Percentiles rank a stretch among this genome's conserved stretches.
Evolutionary conservation across 2,888 invertebrate genomes (phyloP).

Genomic region (Drosophila neonasuta): DNA sequence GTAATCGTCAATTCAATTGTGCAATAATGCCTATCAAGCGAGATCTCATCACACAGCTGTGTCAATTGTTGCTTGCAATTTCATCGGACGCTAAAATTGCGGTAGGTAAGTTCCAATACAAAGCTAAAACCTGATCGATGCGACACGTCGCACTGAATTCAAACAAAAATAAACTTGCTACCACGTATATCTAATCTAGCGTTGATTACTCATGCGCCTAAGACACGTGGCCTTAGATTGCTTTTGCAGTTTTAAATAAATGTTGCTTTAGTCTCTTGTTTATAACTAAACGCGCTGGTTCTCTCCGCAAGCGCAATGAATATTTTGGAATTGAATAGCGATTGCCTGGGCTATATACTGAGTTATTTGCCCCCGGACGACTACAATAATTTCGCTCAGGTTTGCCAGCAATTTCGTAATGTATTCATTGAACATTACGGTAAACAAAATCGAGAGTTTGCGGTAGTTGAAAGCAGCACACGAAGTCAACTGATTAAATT

Average conservation of each 20-base stretch:
- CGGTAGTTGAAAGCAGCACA: constrained; percentile 16
- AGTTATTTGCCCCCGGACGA: constrained; percentile 34
- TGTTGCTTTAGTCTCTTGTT: constrained; percentile 35
- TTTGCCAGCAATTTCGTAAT: constrained; percentile 55
- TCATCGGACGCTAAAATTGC: constrained; percentile 20
- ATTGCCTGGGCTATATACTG: constrained; percentile 52
- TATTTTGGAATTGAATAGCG: constrained; percentile 50
- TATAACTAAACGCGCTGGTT: constrained; percentile 6
- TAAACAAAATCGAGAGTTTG: constrained; percentile 36
- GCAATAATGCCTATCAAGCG: too few species aligned
- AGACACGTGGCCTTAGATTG: constrained; percentile 49
- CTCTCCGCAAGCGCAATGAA: constrained; percentile 31
- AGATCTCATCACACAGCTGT: not conserved
- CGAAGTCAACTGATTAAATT: constrained; percentile 37
- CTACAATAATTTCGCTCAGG: constrained; percentile 46
- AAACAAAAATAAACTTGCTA: not conserved
- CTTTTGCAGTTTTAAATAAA: constrained; percentile 7
- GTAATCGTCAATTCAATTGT: too few species aligned
- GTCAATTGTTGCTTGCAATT: constrained; percentile 11
- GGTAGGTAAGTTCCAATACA: constrained; percentile 48
- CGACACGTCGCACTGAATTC: not conserved
- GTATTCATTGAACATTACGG: constrained; percentile 25
- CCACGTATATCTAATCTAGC: constrained; percentile 13
- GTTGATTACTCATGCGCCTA: constrained; percentile 53
- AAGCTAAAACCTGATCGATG: constrained; percentile 30